phyloP scores from a whole-genome alignment of 2,113 vertebrate genomes.

The Phylloscopus trochiloides region DNA sequence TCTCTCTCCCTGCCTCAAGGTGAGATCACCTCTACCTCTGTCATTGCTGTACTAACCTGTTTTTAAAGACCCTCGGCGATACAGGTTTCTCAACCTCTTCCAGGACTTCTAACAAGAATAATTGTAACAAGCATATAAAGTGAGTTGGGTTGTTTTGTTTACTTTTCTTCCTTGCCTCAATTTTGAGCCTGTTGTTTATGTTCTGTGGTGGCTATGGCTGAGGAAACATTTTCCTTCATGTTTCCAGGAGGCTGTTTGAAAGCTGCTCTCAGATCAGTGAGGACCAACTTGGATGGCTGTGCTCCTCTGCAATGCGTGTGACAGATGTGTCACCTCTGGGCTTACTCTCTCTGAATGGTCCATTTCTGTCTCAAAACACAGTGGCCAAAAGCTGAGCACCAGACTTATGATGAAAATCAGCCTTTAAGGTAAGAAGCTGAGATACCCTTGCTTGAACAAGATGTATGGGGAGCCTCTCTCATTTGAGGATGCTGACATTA shows the following conservation, averaged over 20 bases:
- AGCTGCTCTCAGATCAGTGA: neutral
- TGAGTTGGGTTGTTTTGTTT: neutral
- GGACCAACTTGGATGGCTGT: neutral
- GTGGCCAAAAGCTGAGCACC: neutral
- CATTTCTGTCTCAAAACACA: neutral
- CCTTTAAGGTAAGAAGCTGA: neutral
- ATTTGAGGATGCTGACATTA: neutral
- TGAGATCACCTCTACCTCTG: neutral
- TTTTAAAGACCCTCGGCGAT: neutral
- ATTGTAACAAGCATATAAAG: neutral
- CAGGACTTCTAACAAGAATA: neutral
- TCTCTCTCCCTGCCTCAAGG: neutral
- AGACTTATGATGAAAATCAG: neutral
- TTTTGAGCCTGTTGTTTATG: neutral
- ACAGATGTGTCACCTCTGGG: neutral
- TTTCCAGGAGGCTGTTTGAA: neutral
- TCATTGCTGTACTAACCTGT: neutral
- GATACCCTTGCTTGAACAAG: neutral
- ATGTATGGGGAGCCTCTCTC: neutral
- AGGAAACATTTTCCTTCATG: neutral
- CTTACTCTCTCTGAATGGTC: neutral
- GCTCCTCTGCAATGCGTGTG: accelerated
- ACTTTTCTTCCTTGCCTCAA: neutral
- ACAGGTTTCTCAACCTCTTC: neutral
- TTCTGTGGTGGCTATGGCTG: neutral